A percentile compares a stretch with the other conserved stretches of the same genome.
These are phyloP conservation scores for Drosophila ananassae DNA, from an alignment of 1,140 invertebrate genomes.

Conservation along the genomic window DNA sequence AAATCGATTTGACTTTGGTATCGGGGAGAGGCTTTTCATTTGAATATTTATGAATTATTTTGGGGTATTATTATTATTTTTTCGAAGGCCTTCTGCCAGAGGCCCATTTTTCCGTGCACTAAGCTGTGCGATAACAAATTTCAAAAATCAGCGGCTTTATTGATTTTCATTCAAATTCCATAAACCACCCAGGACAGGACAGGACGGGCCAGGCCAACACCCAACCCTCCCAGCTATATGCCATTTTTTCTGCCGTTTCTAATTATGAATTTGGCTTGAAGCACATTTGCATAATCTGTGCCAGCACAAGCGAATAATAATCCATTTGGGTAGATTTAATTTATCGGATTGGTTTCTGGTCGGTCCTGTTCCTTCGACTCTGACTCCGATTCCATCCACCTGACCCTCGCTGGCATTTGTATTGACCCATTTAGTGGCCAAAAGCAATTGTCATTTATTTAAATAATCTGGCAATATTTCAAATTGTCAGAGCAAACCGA, in stretches of 20 bases:
- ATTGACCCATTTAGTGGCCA: constrained; percentile 25
- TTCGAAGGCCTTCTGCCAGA: background rate
- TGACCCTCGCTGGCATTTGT: constrained; percentile 13
- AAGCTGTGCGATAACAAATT: constrained; percentile 21
- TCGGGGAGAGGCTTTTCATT: constrained; percentile 63
- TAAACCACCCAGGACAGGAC: background rate
- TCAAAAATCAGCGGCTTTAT: constrained; percentile 24
- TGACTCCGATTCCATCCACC: too few relatives aligned
- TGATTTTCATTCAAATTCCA: constrained; percentile 22
- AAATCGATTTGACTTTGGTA: constrained; percentile 68
- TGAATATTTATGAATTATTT: constrained; percentile 74
- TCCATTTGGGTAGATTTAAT: constrained; percentile 24
- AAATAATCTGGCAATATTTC: constrained; percentile 74
- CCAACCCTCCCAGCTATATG: background rate
- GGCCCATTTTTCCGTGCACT: constrained; percentile 1
- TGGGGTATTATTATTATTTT: constrained; percentile 8
- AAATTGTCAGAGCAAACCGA: constrained; percentile 43
- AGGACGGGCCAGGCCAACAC: too few relatives aligned
- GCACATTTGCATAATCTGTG: constrained; percentile 37
- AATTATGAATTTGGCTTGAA: constrained; percentile 28
- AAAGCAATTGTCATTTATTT: constrained; percentile 57
- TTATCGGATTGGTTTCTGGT: constrained; percentile 15
- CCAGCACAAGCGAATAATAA: constrained; percentile 22
- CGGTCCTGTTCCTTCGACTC: background rate
- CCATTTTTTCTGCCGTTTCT: constrained; percentile 5